Evolutionary conservation across 2,113 vertebrate genomes (phyloP).

Genomic region (Regulus satrapa): DNA sequence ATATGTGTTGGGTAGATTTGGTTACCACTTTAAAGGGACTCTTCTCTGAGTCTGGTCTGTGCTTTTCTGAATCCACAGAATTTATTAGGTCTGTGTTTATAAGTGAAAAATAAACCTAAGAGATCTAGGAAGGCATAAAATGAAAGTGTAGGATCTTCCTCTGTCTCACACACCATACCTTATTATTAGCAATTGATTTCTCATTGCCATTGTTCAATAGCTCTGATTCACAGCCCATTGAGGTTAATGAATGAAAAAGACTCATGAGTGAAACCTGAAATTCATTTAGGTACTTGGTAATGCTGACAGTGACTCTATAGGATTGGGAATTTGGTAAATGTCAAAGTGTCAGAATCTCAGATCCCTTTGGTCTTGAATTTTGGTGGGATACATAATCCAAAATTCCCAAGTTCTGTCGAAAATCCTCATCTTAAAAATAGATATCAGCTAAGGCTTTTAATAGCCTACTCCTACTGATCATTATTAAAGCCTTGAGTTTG

Average conservation of each 20-base stretch:
- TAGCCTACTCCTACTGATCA: not conserved
- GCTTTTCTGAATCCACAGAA: not conserved
- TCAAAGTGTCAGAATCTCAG: not conserved
- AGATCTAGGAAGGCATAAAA: not conserved
- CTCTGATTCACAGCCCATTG: not conserved
- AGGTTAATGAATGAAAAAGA: not conserved
- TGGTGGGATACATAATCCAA: fast-evolving
- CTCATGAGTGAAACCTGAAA: not conserved
- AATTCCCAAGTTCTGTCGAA: not conserved
- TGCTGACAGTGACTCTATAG: not conserved
- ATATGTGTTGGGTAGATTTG: conserved; percentile 19
- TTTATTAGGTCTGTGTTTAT: not conserved
- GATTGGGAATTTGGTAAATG: not conserved
- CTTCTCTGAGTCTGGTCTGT: not conserved
- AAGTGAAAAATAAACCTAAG: not conserved
- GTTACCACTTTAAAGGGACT: conserved; percentile 3
- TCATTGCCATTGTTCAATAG: not conserved
- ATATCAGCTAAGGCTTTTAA: not conserved
- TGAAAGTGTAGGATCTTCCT: not conserved
- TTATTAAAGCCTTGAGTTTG: not conserved
- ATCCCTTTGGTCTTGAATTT: not conserved
- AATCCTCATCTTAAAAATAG: not conserved
- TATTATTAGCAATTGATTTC: conserved; percentile 13
- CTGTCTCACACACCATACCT: not conserved
- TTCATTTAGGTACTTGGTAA: not conserved